These are phyloP conservation scores for Penaeus monodon DNA, from an alignment of 2,888 invertebrate species.

Conservation along the genomic window DNA sequence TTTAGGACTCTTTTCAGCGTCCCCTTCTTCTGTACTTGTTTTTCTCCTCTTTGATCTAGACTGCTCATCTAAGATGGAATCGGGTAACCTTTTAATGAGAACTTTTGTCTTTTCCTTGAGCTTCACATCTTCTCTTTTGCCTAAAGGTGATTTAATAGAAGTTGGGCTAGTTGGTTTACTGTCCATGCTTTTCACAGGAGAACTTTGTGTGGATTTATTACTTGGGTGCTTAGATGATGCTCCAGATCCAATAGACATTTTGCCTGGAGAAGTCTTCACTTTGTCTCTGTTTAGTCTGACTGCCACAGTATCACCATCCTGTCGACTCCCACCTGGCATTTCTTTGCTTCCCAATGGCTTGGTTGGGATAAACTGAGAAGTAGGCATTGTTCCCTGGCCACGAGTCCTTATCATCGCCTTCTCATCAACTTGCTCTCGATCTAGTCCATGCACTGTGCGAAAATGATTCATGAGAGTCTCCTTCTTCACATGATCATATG, in stretches of 20 bases:
- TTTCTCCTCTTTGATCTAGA: constrained; percentile 48
- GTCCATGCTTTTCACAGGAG: constrained; percentile 26
- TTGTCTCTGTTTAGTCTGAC: constrained; percentile 35
- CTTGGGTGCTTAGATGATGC: constrained; percentile 24
- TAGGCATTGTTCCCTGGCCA: constrained; percentile 65
- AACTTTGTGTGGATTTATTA: constrained; percentile 16
- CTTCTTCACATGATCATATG: constrained; percentile 65
- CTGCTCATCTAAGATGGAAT: constrained; percentile 49
- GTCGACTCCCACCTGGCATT: constrained; percentile 21
- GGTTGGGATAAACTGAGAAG: constrained; percentile 64
- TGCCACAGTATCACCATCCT: constrained; percentile 11
- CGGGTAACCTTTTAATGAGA: constrained; percentile 54
- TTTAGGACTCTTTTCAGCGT: not conserved
- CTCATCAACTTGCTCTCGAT: constrained; percentile 59
- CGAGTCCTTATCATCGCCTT: constrained; percentile 64
- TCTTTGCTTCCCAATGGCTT: constrained; percentile 63
- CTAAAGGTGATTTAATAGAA: not conserved
- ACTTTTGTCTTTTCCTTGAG: constrained; percentile 57
- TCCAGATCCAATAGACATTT: constrained; percentile 17
- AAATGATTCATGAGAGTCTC: constrained; percentile 65
- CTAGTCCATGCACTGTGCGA: constrained; percentile 59
- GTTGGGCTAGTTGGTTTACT: not conserved
- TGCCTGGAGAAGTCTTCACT: constrained; percentile 30
- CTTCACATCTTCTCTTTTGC: constrained; percentile 41
- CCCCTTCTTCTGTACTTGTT: not conserved